These are phyloP conservation scores for Drosophila tristis DNA, from an alignment of 1,140 invertebrate species.

Conservation along the genomic window DNA sequence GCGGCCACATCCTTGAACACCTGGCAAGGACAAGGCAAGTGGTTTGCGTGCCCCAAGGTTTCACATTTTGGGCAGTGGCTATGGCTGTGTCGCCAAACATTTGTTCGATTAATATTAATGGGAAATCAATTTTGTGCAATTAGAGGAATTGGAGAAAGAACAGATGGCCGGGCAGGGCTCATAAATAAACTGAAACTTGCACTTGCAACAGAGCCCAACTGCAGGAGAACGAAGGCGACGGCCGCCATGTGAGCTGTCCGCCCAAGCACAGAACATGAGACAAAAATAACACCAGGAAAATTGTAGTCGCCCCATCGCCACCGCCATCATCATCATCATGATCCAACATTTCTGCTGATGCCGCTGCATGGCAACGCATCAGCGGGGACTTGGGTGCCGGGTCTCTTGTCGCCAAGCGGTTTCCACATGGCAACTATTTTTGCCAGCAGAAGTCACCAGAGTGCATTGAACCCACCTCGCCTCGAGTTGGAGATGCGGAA, in stretches of 20 bases:
- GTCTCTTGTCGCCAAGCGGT: conserved; percentile 44
- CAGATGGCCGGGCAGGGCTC: conserved; percentile 33
- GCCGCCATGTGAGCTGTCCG: conserved; percentile 63
- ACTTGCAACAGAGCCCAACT: conserved; percentile 14
- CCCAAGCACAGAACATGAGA: conserved; percentile 75
- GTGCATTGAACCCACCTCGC: conserved; percentile 58
- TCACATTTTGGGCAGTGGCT: neutral
- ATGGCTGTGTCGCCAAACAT: neutral
- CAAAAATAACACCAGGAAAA: conserved; percentile 68
- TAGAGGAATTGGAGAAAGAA: conserved; percentile 25
- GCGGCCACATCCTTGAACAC: conserved; percentile 51
- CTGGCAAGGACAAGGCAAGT: conserved; percentile 54
- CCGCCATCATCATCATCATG: conserved; percentile 24
- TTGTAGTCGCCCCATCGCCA: conserved; percentile 32
- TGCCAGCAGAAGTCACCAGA: conserved; percentile 65
- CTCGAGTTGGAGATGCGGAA: conserved; percentile 59
- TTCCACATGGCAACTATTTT: conserved; percentile 77
- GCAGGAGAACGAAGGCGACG: conserved; percentile 7
- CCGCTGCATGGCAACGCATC: conserved; percentile 27
- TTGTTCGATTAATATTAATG: conserved; percentile 69
- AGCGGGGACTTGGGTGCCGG: conserved; percentile 8
- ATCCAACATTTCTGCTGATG: conserved; percentile 42
- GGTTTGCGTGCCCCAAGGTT: conserved; percentile 55
- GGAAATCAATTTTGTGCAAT: conserved; percentile 68
- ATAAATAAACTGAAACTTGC: conserved; percentile 53